These are phyloP conservation scores for Ptycholaimellus sp. DNA, from an alignment of 2,888 invertebrate genomes.

Conservation along the genomic window DNA sequence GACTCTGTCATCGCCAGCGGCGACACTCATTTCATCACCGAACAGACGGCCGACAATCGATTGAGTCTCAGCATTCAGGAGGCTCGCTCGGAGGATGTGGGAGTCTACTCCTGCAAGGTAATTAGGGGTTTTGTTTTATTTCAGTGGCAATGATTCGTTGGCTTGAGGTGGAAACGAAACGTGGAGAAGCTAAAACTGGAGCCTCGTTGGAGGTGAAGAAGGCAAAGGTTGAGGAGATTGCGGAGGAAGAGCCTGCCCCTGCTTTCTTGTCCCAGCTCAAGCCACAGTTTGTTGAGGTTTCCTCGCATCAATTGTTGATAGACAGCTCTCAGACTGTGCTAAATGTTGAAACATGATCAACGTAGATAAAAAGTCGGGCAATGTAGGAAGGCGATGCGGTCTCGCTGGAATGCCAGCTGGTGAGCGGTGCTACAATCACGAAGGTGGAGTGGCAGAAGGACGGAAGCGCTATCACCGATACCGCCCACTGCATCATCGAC, in stretches of 20 bases:
- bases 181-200: conserved; percentile 30
- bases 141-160: no score
- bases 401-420: conserved; percentile 7
- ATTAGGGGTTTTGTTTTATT: no score
- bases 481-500: conserved; percentile 54
- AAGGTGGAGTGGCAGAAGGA: conserved; percentile 24
- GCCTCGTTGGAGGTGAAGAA: not conserved
- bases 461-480: conserved; percentile 9
- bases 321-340: no score
- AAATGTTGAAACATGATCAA: no score
- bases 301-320: no score
- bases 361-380: no score
- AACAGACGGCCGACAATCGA: conserved; percentile 10
- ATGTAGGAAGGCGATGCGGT: no score
- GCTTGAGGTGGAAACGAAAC: conserved; percentile 53
- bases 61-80: conserved; percentile 22
- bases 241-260: conserved; percentile 9
- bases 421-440: conserved; percentile 17
- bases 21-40: conserved; percentile 10
- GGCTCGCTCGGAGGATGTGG: conserved; percentile 27
- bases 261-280: conserved; percentile 11
- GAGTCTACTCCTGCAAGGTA: conserved; percentile 49
- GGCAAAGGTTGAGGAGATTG: conserved; percentile 8
- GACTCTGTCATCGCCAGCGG: conserved; percentile 12
- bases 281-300: no score